Evolutionary conservation across 2,113 vertebrate genomes (phyloP).

Genomic region (Rhea americana): DNA sequence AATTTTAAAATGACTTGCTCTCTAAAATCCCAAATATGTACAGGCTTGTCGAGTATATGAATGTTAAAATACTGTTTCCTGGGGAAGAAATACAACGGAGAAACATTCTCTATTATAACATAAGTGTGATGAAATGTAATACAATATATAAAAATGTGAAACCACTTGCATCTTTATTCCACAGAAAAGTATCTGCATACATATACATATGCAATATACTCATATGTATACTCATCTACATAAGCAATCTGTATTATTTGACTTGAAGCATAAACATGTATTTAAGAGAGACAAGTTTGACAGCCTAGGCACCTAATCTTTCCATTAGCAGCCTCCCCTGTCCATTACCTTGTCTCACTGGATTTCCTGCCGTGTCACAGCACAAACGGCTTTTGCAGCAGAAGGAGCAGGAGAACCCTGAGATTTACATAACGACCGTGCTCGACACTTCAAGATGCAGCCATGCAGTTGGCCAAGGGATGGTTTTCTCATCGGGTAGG

Average conservation of each 20-base stretch:
- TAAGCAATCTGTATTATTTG: constrained; percentile 57
- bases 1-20: background rate
- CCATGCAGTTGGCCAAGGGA: background rate
- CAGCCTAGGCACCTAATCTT: constrained; percentile 72
- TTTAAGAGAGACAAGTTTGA: constrained; percentile 74
- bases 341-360: constrained; percentile 79
- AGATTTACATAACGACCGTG: constrained; percentile 71
- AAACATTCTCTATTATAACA: constrained; percentile 4
- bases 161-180: background rate
- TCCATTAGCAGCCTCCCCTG: constrained; percentile 73
- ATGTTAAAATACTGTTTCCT: constrained; percentile 41
- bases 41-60: constrained; percentile 10
- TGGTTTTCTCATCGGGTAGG: constrained; percentile 46
- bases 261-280: constrained; percentile 74
- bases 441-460: constrained; percentile 72
- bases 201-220: constrained; percentile 24
- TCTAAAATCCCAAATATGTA: background rate
- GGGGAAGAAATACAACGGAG: constrained; percentile 9
- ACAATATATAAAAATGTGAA: constrained; percentile 2
- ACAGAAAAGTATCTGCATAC: constrained; percentile 34
- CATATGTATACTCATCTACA: constrained; percentile 31
- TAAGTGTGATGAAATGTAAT: constrained; percentile 42
- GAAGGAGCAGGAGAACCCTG: constrained; percentile 58
- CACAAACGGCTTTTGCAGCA: constrained; percentile 59
- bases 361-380: constrained; percentile 76